These are phyloP conservation scores for Sitophilus oryzae DNA, from an alignment of 1,140 invertebrate genomes.

Conservation along the genomic window DNA sequence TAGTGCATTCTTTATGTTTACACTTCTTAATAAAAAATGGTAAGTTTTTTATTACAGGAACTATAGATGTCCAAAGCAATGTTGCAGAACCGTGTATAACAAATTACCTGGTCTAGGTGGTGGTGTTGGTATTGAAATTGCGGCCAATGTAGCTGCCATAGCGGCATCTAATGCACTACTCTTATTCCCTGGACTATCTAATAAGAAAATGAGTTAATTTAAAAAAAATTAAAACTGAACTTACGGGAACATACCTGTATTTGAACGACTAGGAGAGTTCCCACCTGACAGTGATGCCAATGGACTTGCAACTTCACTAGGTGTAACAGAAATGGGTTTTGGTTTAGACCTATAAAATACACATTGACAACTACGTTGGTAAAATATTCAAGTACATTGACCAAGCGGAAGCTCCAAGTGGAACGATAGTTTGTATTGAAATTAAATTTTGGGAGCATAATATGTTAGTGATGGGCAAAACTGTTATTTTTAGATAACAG, in stretches of 20 bases:
- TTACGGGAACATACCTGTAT: slow-evolving; percentile 9
- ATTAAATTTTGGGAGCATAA: no score
- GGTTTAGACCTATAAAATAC: slow-evolving; percentile 27
- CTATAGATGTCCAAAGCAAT: no score
- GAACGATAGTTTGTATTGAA: no score
- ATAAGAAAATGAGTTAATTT: slow-evolving; percentile 17
- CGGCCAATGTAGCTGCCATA: slow-evolving; percentile 86
- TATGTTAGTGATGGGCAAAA: no score
- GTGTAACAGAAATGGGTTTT: slow-evolving; percentile 26
- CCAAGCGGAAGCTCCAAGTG: no score
- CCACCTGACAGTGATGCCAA: slow-evolving; percentile 22
- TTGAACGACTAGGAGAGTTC: slow-evolving; percentile 33
- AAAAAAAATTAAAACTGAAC: slow-evolving; percentile 2
- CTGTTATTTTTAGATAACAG: no score
- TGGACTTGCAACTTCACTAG: slow-evolving; percentile 34
- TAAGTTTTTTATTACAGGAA: no score
- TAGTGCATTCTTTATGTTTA: no score
- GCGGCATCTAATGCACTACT: slow-evolving; percentile 76
- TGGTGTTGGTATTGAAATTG: slow-evolving; percentile 55
- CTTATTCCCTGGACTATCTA: slow-evolving; percentile 37
- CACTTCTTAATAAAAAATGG: no score
- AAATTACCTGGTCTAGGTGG: slow-evolving; percentile 45
- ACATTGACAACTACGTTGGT: no score
- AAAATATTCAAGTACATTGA: no score
- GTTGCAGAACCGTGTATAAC: no score